These are phyloP conservation scores for Balaenoptera acutorostrata DNA, from an alignment of 2,113 vertebrate species.

Conservation along the genomic window DNA sequence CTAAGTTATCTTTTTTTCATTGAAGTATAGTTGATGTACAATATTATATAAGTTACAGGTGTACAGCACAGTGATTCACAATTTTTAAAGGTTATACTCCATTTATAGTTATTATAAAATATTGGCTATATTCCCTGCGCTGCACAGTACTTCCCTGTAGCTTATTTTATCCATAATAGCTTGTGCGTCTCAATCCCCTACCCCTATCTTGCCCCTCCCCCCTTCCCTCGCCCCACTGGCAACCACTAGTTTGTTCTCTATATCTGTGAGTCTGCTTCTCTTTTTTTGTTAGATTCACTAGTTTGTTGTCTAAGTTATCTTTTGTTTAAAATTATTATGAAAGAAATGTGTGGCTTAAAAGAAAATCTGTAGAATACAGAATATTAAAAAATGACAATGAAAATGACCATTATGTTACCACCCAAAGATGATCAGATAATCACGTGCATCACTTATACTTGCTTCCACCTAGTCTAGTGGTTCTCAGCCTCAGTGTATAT, in stretches of 20 bases:
- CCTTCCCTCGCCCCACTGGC: background rate
- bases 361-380: background rate
- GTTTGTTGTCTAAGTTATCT: background rate
- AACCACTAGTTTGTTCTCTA: background rate
- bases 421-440: background rate
- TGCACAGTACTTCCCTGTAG: background rate
- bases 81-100: background rate
- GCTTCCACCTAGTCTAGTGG: background rate
- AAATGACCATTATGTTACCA: background rate
- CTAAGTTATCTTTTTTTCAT: background rate
- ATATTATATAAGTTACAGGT: background rate
- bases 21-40: background rate
- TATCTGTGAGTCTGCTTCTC: background rate
- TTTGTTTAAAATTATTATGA: background rate
- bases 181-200: background rate
- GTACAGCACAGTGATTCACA: background rate
- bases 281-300: background rate
- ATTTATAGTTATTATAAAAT: background rate
- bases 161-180: background rate
- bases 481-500: too few species aligned
- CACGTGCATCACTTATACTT: too few species aligned
- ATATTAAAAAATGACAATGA: background rate
- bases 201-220: background rate
- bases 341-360: background rate
- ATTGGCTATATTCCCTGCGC: background rate